phyloP scores from a whole-genome alignment of 1,140 invertebrate species.

The Agrypnia vestita region DNA sequence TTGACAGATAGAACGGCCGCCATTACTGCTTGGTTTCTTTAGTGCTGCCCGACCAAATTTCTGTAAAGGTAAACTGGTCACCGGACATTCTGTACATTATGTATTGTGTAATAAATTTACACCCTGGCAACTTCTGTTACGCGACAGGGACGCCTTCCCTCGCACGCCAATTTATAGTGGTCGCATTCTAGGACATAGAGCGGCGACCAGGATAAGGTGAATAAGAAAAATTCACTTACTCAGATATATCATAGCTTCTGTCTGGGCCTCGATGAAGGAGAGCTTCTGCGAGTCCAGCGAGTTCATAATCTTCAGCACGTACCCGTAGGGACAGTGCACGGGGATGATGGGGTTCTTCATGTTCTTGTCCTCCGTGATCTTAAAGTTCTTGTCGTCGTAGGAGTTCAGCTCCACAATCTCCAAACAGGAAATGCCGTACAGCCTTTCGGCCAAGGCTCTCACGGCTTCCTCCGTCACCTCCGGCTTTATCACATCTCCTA shows the following conservation, averaged over 20 bases:
- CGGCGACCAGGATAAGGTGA: no score
- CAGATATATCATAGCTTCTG: constrained; percentile 79
- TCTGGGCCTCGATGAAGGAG: constrained; percentile 81
- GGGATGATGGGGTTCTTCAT: constrained; percentile 76
- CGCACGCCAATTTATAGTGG: no score
- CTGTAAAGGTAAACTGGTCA: no score
- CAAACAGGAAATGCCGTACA: constrained; percentile 81
- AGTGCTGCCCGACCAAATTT: no score
- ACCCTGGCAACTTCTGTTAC: no score
- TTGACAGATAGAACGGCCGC: no score
- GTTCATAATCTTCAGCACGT: constrained; percentile 88
- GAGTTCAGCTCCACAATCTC: constrained; percentile 80
- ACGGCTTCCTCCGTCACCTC: constrained; percentile 70
- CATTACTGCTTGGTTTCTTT: no score
- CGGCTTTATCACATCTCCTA: constrained; percentile 78
- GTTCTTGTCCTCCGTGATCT: constrained; percentile 70
- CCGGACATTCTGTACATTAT: no score
- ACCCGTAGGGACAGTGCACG: constrained; percentile 75
- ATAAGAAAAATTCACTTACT: constrained; percentile 66
- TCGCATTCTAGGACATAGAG: no score
- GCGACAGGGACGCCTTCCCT: no score
- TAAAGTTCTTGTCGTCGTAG: constrained; percentile 89
- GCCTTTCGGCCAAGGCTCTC: constrained; percentile 73
- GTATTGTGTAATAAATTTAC: no score
- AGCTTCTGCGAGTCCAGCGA: constrained; percentile 82